These are phyloP conservation scores for Leptopilina clavipes DNA, from an alignment of 1,140 invertebrate species.

Conservation along the genomic window DNA sequence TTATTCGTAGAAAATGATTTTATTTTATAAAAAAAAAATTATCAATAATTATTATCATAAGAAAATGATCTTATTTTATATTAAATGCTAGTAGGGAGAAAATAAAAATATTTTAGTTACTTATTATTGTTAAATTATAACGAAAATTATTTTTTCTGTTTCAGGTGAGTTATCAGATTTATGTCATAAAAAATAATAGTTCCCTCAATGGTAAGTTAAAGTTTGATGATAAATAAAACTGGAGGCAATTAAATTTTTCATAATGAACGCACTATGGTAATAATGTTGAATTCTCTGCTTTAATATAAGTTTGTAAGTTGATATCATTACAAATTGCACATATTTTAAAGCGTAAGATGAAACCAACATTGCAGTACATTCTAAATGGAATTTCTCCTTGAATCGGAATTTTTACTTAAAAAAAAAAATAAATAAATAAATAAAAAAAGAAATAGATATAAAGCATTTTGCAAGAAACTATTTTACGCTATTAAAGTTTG, in stretches of 20 bases:
- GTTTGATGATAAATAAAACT: not conserved
- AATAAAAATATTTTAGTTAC: too few species aligned
- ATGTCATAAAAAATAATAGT: not conserved
- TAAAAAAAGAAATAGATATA: not conserved
- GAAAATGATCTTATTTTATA: too few species aligned
- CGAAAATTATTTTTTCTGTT: not conserved
- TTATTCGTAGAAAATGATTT: too few species aligned
- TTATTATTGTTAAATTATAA: not conserved
- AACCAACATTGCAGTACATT: too few species aligned
- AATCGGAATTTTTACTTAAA: not conserved
- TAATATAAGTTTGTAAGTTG: not conserved
- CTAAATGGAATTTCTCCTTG: conserved; percentile 7
- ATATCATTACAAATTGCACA: not conserved
- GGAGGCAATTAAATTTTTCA: not conserved
- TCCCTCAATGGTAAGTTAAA: not conserved
- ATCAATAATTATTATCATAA: too few species aligned
- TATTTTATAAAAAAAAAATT: too few species aligned
- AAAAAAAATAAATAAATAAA: too few species aligned
- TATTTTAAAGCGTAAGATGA: not conserved
- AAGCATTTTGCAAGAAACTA: conserved; percentile 5
- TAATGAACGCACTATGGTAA: not conserved
- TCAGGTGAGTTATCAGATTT: not conserved
- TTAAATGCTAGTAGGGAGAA: too few species aligned
- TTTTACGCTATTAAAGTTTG: conserved; percentile 7
- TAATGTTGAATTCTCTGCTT: not conserved